Evolutionary conservation across 2,888 invertebrate species (phyloP), one percentile per base, ranked within the genome.

Genomic region (Mycalesis mineus): DNA sequence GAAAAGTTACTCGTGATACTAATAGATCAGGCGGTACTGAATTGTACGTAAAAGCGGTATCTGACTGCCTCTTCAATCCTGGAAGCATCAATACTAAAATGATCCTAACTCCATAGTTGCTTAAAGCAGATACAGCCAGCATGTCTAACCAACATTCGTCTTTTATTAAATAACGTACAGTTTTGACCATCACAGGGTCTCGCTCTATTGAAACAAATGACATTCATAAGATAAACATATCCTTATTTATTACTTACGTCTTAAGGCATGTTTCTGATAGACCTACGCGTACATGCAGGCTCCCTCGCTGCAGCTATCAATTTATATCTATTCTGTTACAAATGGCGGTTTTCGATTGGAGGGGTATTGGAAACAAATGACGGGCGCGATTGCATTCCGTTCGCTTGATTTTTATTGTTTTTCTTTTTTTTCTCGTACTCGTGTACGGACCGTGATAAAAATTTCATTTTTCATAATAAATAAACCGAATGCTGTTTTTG

Each of bases 351-450:
- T 58, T 69, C 77, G 77, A 84, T 82, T 78, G 81, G 79, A 75
- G 74, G 80, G 72, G 70, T 77, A 84, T 84, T 77, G 80, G 77
- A 81, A 84, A 87, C 79, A 85, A 84, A 87, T 82, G 81, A 80
- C 73, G 72, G 62, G 59, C 64, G 63, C 64, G 65, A 67, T 71
- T 65, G 65, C 66, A 63, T 65, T 67, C 65, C 73, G 70, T 67
- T 68, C 71, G 71, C 68, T 74, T 76, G 78, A 68, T 63, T 63
- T 68, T 68, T 64, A 65, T 68, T 62, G 60, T 58, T 58, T 56
- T 57, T 42, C 52, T 53, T 37, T 49, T 41, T 56, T 49, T 60
- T 41, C 52, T 49, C 56, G 47, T 58, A 17, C 42, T 60, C 55
- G 59, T 60, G 53, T 47, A 48, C 31, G n/a, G 48, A 50, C 53